Conservation (phyloP, 2,797 vertebrate species). For the Crocodylus rhombifer region DNA sequence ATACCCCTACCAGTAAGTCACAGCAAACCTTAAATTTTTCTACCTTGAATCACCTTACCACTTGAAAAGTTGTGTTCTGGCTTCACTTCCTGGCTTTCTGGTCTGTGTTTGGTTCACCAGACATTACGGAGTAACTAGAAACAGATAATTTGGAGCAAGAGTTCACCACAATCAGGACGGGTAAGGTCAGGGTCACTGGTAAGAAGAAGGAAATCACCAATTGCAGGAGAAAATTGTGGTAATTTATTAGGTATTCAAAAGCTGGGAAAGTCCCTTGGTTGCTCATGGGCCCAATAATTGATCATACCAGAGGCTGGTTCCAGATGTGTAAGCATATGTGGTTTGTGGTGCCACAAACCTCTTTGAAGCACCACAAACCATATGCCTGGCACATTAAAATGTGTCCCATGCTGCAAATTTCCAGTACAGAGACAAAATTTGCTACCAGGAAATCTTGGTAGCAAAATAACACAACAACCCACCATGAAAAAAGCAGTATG, state of each 20-base stretch:
- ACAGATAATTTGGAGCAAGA: neutral
- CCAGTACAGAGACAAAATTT: too few relatives aligned
- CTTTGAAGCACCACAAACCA: too few relatives aligned
- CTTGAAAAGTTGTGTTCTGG: conserved; percentile 17
- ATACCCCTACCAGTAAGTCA: neutral
- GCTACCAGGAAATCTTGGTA: too few relatives aligned
- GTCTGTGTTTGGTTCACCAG: neutral
- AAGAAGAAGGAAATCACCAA: neutral
- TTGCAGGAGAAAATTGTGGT: neutral
- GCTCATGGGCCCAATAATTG: neutral
- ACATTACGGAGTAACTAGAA: neutral
- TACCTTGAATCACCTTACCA: neutral
- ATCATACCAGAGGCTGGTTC: neutral
- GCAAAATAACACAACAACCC: too few relatives aligned
- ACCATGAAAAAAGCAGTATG: too few relatives aligned
- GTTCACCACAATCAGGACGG: neutral
- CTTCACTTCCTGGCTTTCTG: neutral
- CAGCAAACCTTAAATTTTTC: neutral
- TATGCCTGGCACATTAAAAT: too few relatives aligned
- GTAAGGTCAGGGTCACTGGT: conserved; percentile 8
- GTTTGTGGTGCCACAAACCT: too few relatives aligned
- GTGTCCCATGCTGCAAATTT: too few relatives aligned
- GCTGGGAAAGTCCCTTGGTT: neutral
- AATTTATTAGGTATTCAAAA: neutral
- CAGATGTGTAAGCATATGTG: too few relatives aligned